Base-by-base conservation (phyloP, 2,797 vertebrate species). In the Anguilla marmorata region DNA sequence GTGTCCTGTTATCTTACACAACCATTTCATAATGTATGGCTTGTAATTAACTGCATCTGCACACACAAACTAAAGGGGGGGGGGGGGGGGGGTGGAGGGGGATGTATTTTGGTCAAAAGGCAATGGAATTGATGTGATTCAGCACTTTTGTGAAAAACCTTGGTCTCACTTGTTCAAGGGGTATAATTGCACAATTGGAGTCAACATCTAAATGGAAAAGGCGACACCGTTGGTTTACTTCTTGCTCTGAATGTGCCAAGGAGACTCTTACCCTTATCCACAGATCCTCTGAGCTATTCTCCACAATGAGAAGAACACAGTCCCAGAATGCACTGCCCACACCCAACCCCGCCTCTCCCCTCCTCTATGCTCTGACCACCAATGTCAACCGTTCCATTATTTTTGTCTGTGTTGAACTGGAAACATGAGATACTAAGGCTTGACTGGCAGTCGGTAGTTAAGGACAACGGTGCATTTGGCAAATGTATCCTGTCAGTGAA, bases 391-490 rank as follows among this genome's bases (percentile, higher is more conserved):
- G 1, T 79, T 41, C 74, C 33, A 33, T 37, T 79, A 37, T 74
- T 30, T 3, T 14, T 74, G 27, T 74, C 72, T 72, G 72, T 33
- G 72, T 4, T 74, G 72, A 37, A 37, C 12, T 45, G 41, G 76
- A 37, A 74, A 74, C 30, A 74, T 2, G 3, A 37, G 63, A 66
- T 24, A 66, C 63, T 60, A n/a, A 1, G 5, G 63, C 16, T 52
- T 41, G 6, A 76, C 7, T 19, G 30, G 48, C 5, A 56, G 50
- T 3, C n/a, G 24, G 50, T 54, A 27, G 52, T 74, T 2, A 21
- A 66, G 86, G 54, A 6, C 33, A 66, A 21, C 56, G 1, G 86
- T 58, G 37, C 79, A 85, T 85, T 58, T 69, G 58, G 87, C 60
- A 24, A n/a, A 48, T 80, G 33, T 54, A 19, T 21, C 9, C 16